Conservation (phyloP, 2,113 vertebrate genomes). For the Eidolon helvum region DNA sequence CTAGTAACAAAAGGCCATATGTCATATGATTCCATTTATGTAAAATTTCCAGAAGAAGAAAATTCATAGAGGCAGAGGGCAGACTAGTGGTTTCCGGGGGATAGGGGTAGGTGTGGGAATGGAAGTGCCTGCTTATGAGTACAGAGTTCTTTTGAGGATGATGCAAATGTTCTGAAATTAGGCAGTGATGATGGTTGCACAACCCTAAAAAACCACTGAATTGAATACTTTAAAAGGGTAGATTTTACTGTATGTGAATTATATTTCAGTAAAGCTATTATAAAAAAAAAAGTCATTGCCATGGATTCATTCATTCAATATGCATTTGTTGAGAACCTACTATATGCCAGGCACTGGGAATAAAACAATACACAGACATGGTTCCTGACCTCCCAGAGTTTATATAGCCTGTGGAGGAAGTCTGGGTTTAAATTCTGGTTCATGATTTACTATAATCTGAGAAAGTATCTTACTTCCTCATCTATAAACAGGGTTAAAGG, state of each 20-base stretch:
- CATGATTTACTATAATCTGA: neutral
- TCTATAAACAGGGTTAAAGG: neutral
- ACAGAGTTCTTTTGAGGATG: neutral
- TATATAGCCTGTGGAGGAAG: neutral
- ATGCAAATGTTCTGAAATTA: constrained; percentile 46
- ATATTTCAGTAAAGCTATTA: neutral
- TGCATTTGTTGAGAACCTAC: neutral
- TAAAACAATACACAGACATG: neutral
- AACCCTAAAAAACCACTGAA: neutral
- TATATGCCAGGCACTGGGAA: neutral
- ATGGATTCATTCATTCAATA: neutral
- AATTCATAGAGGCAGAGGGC: constrained; percentile 6
- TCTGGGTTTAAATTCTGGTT: neutral
- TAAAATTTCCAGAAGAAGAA: constrained; percentile 18
- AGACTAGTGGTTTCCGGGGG: neutral
- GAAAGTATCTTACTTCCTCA: neutral
- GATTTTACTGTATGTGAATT: neutral
- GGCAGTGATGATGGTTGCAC: neutral
- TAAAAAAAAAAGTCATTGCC: neutral
- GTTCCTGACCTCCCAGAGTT: neutral
- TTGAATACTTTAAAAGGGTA: neutral
- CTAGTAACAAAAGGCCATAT: neutral
- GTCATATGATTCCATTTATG: neutral
- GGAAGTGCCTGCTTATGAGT: neutral
- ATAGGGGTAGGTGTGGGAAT: neutral